Evolutionary conservation across 1,140 invertebrate genomes (phyloP).

Genomic region (Neomicropteryx cornuta): DNA sequence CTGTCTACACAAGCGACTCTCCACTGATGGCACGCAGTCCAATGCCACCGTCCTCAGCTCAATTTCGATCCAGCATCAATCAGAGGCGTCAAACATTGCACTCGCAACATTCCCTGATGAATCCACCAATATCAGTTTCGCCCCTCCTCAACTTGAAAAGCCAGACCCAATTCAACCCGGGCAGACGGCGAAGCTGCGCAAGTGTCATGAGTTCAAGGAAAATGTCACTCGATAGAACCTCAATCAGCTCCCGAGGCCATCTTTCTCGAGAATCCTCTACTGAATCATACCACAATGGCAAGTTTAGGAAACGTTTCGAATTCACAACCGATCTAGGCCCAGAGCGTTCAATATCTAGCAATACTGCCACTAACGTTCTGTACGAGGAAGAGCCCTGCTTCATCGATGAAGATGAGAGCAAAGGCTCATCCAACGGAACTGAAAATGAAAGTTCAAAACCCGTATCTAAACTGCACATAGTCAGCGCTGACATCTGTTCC

Average conservation of each 20-base stretch:
- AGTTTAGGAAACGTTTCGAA: slow-evolving; percentile 14
- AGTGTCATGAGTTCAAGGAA: no score
- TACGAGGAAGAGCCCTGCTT: slow-evolving; percentile 39
- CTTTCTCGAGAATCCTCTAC: slow-evolving; percentile 31
- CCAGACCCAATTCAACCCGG: no score
- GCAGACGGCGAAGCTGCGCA: no score
- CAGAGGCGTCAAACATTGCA: slow-evolving; percentile 29
- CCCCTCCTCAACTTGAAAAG: no score
- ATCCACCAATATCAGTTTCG: slow-evolving; percentile 11
- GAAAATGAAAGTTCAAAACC: no score
- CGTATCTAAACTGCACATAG: no score
- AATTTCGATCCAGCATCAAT: no score
- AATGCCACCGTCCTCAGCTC: slow-evolving; percentile 26
- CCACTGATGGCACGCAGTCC: slow-evolving; percentile 24
- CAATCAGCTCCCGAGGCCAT: slow-evolving; percentile 33
- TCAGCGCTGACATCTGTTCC: no score
- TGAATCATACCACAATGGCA: slow-evolving; percentile 25
- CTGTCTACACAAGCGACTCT: slow-evolving; percentile 10
- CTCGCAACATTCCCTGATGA: slow-evolving; percentile 32
- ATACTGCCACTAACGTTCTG: slow-evolving; percentile 18
- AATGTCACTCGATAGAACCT: slow-evolving; percentile 26
- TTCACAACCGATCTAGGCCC: slow-evolving; percentile 10
- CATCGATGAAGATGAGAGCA: slow-evolving; percentile 37
- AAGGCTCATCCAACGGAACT: no score
- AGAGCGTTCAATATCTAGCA: no score